Percentiles rank a stretch among this genome's conserved stretches.
Evolutionary conservation across 2,797 vertebrate genomes (phyloP).

Genomic region (Mormyrus hasselquistii): DNA sequence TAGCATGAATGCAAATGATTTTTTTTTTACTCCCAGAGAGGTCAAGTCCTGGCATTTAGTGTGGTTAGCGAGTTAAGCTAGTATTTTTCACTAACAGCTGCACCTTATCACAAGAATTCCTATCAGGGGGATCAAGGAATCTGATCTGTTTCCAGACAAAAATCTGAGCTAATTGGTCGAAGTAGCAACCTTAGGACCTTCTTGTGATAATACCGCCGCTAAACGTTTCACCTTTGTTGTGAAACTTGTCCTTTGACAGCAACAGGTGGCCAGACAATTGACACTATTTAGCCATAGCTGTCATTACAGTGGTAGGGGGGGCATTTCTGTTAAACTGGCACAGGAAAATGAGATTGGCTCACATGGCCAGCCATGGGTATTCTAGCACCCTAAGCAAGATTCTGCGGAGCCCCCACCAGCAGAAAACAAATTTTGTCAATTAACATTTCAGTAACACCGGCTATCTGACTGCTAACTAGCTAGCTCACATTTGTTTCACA

Average conservation of each 20-base stretch:
- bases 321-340: not conserved
- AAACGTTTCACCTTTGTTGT: not conserved
- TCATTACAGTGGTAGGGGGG: not conserved
- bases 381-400: not conserved
- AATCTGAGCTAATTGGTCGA: not conserved
- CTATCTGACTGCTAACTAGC: not conserved
- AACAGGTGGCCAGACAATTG: not conserved
- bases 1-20: not conserved
- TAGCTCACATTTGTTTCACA: not conserved
- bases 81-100: constrained; percentile 38
- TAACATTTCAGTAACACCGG: not conserved
- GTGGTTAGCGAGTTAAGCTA: constrained; percentile 42
- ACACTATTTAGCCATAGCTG: not conserved
- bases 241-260: not conserved
- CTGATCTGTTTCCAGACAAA: not conserved
- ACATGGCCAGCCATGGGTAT: not conserved
- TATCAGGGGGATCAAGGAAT: constrained; percentile 19
- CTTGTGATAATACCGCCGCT: not conserved
- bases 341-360: not conserved
- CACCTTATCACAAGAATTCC: constrained; percentile 34
- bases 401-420: not conserved
- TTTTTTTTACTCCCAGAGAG: not conserved
- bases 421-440: not conserved
- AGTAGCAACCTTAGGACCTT: not conserved
- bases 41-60: constrained; percentile 1